Conservation (phyloP, 2,113 vertebrate species). For the Actenoides hombroni region DNA sequence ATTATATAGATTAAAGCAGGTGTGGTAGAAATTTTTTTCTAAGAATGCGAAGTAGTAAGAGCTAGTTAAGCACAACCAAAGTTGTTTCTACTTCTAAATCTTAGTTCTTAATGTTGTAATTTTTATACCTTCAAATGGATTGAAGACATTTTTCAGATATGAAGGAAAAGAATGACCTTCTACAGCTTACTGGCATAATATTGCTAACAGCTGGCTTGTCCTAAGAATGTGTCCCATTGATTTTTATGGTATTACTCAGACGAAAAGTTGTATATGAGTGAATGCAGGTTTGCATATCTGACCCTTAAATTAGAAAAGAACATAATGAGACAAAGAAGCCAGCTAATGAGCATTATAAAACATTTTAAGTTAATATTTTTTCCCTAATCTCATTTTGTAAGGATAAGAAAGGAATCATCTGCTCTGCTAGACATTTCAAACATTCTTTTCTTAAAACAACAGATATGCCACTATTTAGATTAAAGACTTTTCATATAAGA, state of each 20-base stretch:
- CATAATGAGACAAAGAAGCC: neutral
- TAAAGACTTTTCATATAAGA: neutral
- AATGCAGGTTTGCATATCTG: neutral
- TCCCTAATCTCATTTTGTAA: neutral
- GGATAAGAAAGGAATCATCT: neutral
- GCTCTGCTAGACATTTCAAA: slow-evolving; percentile 5
- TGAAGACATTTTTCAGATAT: neutral
- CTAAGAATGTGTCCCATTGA: neutral
- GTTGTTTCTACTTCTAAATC: neutral
- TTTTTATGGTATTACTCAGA: neutral
- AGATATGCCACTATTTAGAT: neutral
- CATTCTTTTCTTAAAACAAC: neutral
- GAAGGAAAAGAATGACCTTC: neutral
- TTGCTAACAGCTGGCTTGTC: neutral
- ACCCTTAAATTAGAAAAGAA: neutral
- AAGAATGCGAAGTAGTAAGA: neutral
- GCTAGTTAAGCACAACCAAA: neutral
- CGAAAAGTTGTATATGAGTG: neutral
- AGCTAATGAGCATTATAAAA: neutral
- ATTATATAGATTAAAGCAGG: neutral
- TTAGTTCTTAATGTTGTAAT: neutral
- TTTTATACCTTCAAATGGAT: neutral
- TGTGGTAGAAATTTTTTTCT: neutral
- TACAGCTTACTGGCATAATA: neutral
- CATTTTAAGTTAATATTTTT: neutral